A percentile compares a stretch with the other conserved stretches of the same genome.
Evolutionary conservation across 2,888 invertebrate genomes (phyloP).

Genomic region (Aphodius granarius): DNA sequence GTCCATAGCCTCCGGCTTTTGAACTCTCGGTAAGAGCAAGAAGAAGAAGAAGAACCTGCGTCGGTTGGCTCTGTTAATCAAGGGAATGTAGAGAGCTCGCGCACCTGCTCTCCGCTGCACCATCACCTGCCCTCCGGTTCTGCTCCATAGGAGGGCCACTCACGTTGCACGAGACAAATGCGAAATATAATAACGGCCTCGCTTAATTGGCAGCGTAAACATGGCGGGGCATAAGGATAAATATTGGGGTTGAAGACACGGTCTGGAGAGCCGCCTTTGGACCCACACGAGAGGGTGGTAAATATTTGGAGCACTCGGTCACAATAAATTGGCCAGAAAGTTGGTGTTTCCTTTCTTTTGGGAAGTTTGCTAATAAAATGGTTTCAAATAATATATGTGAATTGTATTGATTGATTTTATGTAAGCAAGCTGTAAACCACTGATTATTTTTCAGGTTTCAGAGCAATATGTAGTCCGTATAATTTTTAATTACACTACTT

Average conservation of each 20-base stretch:
- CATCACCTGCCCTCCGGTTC: conserved; percentile 6
- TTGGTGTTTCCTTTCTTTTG: conserved; percentile 4
- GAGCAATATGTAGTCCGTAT: no score
- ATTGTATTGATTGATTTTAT: no score
- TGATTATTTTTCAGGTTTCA: no score
- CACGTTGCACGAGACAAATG: conserved; percentile 9
- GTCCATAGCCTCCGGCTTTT: not conserved
- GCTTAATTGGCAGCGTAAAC: conserved; percentile 17
- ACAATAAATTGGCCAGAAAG: conserved; percentile 6
- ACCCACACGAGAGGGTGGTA: not conserved
- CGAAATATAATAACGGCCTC: conserved; percentile 12
- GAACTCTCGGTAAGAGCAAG: not conserved
- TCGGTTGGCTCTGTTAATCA: not conserved
- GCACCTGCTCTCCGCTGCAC: not conserved
- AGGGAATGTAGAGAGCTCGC: not conserved
- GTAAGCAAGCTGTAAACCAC: no score
- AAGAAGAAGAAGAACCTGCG: not conserved
- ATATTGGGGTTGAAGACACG: not conserved
- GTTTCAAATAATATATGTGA: not conserved
- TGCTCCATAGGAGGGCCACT: conserved; percentile 10
- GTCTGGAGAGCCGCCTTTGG: not conserved
- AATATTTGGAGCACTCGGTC: not conserved
- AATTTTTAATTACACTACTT: no score
- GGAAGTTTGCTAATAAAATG: not conserved
- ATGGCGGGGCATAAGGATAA: not conserved